Percentiles rank a stretch among this genome's conserved stretches.
Evolutionary conservation across 2,888 invertebrate species (phyloP).

Genomic region (Alloplasta piceator): DNA sequence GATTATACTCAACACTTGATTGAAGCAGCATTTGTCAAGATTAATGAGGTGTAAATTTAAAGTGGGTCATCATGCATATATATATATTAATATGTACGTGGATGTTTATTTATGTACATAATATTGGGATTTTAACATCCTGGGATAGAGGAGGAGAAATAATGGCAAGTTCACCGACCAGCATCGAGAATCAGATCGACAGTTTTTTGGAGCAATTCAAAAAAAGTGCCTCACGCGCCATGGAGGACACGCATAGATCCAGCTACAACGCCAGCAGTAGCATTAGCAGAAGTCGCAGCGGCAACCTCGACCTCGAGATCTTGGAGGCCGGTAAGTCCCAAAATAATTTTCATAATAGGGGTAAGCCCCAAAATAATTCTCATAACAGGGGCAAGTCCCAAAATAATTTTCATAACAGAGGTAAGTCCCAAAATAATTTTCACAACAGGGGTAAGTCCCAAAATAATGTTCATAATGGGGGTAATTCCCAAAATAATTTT

Average conservation of each 20-base stretch:
- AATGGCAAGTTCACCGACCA: slow-evolving; percentile 88
- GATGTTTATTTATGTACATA: slow-evolving; percentile 15
- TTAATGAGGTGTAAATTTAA: too few species aligned
- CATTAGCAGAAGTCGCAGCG: slow-evolving; percentile 80
- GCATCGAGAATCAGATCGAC: slow-evolving; percentile 93
- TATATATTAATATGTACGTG: slow-evolving; percentile 14
- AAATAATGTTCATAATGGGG: too few species aligned
- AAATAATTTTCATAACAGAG: too few species aligned
- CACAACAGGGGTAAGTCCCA: too few species aligned
- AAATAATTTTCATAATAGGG: neutral
- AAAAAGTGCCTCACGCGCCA: slow-evolving; percentile 90
- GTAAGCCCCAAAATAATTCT: too few species aligned
- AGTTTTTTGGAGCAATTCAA: slow-evolving; percentile 93
- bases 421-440: too few species aligned
- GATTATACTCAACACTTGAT: too few species aligned
- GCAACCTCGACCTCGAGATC: slow-evolving; percentile 80
- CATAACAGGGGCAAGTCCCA: too few species aligned
- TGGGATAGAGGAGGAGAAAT: slow-evolving; percentile 62
- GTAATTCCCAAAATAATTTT: too few species aligned
- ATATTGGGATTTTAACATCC: neutral
- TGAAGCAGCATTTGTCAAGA: too few species aligned
- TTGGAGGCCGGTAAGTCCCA: slow-evolving; percentile 79
- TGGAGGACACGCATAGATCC: slow-evolving; percentile 85
- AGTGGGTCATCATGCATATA: neutral
- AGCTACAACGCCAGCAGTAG: slow-evolving; percentile 78